Conservation (phyloP, 2,797 vertebrate species). For the Girardinus metallicus region DNA sequence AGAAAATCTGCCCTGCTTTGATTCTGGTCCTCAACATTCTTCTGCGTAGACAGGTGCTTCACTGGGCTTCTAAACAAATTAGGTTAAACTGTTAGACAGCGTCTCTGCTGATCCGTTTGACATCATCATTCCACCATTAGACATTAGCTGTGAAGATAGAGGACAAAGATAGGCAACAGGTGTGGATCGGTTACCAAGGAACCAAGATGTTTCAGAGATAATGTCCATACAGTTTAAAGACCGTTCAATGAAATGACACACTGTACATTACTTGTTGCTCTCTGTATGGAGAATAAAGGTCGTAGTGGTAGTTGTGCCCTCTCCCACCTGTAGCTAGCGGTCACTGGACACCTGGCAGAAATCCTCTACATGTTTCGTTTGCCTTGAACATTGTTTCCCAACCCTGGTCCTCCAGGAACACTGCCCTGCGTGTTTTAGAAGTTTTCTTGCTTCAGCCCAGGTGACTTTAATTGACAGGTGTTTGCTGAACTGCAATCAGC, state of each 20-base stretch:
- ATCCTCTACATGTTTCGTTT: neutral
- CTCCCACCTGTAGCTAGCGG: neutral
- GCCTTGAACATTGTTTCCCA: neutral
- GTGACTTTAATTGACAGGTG: too few relatives aligned
- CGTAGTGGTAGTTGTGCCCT: neutral
- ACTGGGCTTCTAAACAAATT: constrained; percentile 68
- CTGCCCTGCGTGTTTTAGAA: too few relatives aligned
- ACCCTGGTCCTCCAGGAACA: too few relatives aligned
- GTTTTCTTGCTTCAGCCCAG: too few relatives aligned
- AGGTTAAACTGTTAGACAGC: constrained; percentile 15
- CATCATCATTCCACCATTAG: neutral
- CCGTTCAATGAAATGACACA: neutral
- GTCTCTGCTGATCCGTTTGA: constrained; percentile 10
- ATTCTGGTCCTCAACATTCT: constrained; percentile 27
- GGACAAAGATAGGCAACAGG: neutral
- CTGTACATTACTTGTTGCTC: neutral
- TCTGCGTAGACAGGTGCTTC: constrained; percentile 74
- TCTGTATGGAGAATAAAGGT: neutral
- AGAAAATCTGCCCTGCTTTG: constrained; percentile 57
- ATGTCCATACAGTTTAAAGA: neutral
- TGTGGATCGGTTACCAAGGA: neutral
- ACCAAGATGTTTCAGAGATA: neutral
- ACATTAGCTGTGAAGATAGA: neutral
- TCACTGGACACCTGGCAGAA: neutral
- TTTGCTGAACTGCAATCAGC: too few relatives aligned